Percentiles rank a stretch among this genome's conserved stretches.
Conservation (phyloP, 2,797 vertebrate genomes). For the Halcyon leucocephala region DNA sequence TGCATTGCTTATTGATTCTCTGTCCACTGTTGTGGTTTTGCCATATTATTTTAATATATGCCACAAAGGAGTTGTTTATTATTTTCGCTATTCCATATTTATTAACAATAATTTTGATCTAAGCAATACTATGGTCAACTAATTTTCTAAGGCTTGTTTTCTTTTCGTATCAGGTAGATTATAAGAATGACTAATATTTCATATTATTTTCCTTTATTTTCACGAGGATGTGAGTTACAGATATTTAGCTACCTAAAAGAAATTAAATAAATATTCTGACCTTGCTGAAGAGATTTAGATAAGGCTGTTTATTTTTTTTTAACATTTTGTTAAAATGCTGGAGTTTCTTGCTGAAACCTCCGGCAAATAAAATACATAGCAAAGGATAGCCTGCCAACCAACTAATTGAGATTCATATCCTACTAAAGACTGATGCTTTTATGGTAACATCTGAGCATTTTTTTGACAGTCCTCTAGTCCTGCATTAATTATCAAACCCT, state of each 20-base stretch:
- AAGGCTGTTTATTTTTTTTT: neutral
- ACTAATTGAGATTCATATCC: neutral
- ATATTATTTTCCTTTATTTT: neutral
- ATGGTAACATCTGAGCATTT: neutral
- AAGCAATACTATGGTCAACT: neutral
- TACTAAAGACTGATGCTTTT: neutral
- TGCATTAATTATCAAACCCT: slow-evolving; percentile 11
- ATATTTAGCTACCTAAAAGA: neutral
- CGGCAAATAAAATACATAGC: neutral
- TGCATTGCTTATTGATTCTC: neutral
- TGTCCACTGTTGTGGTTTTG: neutral
- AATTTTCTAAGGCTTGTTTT: neutral
- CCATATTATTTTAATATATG: fast-evolving
- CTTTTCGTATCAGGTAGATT: neutral
- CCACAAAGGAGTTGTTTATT: neutral
- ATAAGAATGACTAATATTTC: neutral
- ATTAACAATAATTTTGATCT: neutral
- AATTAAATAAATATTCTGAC: neutral
- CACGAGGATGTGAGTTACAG: neutral
- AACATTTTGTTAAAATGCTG: neutral
- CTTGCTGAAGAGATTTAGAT: neutral
- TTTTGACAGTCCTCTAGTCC: neutral
- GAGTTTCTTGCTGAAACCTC: neutral
- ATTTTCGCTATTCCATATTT: neutral
- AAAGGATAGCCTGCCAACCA: neutral